Base-by-base conservation (phyloP, 1,140 invertebrate genomes). In the Onthophagus taurus region DNA sequence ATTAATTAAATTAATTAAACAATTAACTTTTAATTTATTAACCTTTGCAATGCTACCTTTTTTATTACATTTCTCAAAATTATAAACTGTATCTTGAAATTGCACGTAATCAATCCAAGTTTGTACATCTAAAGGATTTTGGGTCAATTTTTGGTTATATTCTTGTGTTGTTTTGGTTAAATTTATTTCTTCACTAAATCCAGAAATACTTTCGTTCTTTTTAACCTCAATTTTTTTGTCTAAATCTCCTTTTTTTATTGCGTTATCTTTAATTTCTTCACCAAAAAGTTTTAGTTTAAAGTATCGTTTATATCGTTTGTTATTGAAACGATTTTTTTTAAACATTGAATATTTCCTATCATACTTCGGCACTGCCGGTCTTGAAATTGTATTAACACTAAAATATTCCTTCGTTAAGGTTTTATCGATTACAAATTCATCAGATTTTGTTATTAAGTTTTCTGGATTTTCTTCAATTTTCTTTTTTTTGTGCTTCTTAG, bases 81-180 rank as follows among this genome's bases (percentile, higher is more conserved):
- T 56, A 45, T 50, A 54, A 33, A 63, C 44, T 43, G 34, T 55
- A 67, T 76, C 70, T 54, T 79, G 75, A 58, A 74, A 72, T 17
- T 70, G 50, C 6, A 74, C 52, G 54, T 77, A 78, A 52, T 78
- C 59, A 26, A 78, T 52, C 69, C 76, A 78, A 16, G 66, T 48
- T 31, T 70, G 44, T 23, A 76, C 49, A 58, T 78, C 61, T 23
- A 60, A 49, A 14, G 74, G 70, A 47, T 70, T 55, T 42, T 75
- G 60, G 9, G 55, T 35, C 14, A 77, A 53, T 42, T 60, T 56
- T 55, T 67, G 57, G 52, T 77, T 77, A 53, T 67, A 77, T 41
- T 63, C 57, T 55, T 65, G 62, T 23, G 68, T 75, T 49, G 57
- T 67, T 38, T 51, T 50, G 23, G 62, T 63, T 31, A 72, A 61